Evolutionary conservation across 2,113 vertebrate species (phyloP), one percentile per base, ranked within the genome.

Genomic region (Apodemus speciosus): DNA sequence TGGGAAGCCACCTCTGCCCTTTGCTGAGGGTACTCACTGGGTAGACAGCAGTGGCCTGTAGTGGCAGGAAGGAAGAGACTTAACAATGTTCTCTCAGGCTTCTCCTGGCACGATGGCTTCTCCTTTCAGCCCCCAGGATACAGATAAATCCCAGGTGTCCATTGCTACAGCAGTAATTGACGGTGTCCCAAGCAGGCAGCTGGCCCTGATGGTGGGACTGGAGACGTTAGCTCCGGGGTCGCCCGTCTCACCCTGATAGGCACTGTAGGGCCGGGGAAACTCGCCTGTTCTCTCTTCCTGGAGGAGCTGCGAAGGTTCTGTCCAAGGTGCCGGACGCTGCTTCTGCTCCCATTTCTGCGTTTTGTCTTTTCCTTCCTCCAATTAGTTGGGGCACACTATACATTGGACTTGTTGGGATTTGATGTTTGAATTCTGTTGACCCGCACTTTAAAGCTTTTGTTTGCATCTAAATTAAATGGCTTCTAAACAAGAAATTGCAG

Each of bases 401-500:
- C 87, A 92, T 95, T 95, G 97, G 93, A 96, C 95, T 46, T 96
- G 93, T 97, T 97, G 64, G 95, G 97, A 96, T 98, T 98, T 98
- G 94, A 95, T 92, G 97, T 98, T 98, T 98, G 97, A 98, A 97
- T 98, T 98, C 97, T 98, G 98, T 98, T 98, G 98, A 98, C 98
- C 98, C 95, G 98, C 99, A 99, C 99, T 99, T 99, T 99, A 99
- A 98, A 97, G 97, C 97, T 98, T 99, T 98, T 97, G 95, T 98
- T 98, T 98, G 97, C 97, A 98, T 98, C 98, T 98, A 98, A 97
- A 97, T 97, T 95, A 97, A 98, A 98, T 98, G 98, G 99, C 99
- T 99, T 99, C 99, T 99, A 98, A 98, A 98, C 98, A 99, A 99
- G 98, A 99, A 99, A 99, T 98, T 98, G 98, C 98, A 98, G 97